Base-by-base conservation (phyloP, 2,888 invertebrate species). In the Anodontia alba region DNA sequence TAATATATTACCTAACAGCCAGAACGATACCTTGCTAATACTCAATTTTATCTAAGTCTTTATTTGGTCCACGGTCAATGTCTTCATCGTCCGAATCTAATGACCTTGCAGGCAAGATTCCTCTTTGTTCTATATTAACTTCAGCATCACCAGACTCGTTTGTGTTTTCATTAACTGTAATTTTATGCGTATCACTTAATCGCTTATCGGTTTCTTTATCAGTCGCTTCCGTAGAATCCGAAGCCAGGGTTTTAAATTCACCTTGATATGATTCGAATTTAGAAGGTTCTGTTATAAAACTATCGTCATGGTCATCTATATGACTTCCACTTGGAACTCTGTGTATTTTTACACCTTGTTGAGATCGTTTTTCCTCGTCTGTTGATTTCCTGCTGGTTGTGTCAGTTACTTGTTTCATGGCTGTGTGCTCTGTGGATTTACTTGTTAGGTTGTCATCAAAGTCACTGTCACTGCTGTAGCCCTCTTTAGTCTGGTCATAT, bases 41-140 rank as follows among this genome's bases (percentile, higher is more conserved):
- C 74, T 88, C 87, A 57, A 88, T 79, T 46, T 81, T 80, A 78
- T 88, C 86, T 29, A 83, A 70, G 68, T 88, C 88, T 73, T 75
- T 88, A 74, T 81, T 85, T 23, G 72, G 76, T 73, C 77, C 74
- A 57, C 80, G 76, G 31, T 85, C 84, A 26, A 80, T 83, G 72
- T 80, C 78, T 23, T 77, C 77, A 15, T 70, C 81, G 26, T 77
- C 80, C 5, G 62, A 62, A 62, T 54, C 26, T 26, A 54, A 26
- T 8, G 23, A 23, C 26, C 15, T 54, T 54, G 54, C 23, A 49
- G 49, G 49, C 49, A 49, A 49, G 8, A 49, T 49, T 15, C 49
- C 49, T 5, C 23, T 54, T 54, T 54, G 3, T n/a, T n/a, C 7
- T 10, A 26, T 26, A 7, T 23, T 26, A 7, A 7, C 54, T 3